Base-by-base conservation (phyloP, 92 coral and sea anemone species). In the Plumapathes pennacea region DNA sequence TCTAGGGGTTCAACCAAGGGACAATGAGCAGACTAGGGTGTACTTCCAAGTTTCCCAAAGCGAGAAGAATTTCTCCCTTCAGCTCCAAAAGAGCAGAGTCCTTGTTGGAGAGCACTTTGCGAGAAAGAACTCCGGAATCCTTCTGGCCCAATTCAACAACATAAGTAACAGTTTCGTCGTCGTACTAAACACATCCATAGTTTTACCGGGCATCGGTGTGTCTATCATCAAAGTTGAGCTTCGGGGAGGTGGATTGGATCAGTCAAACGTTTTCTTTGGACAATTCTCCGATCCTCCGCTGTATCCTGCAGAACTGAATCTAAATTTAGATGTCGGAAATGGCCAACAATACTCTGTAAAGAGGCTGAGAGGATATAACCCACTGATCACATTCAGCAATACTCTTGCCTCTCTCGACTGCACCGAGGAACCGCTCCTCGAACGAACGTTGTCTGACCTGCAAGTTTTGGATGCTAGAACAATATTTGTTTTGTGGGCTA, bases 281-380 rank as follows among this genome's bases (percentile, higher is more conserved):
- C 52, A 45, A 29, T 57, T 33, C 30, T 25, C 74, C 0, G 25
- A 23, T 32, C 75, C 82, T 0, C 82, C 75, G 4, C 38, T 32
- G 27, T 64, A 74, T 43, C 67, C 15, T 18, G 75, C 47, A 19
- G 48, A 11, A 1, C 61, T 64, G 3, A 74, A 74, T 37, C 25
- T 53, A 21, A 55, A 67, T 4, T 25, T 74, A 11, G 74, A 51
- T 38, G 60, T 74, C 18, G 82, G 68, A 9, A 54, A 14, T 46
- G 63, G 64, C 22, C 29, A 57, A 20, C 51, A 44, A 5, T 64
- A 45, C 47, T 32, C 52, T 15, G 13, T 74, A n/a, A 57, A 15
- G 18, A 51, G 82, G 32, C 48, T 59, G 31, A 74, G 57, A 44
- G 82, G 82, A 36, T 74, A 74, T 40, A 74, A 74, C 32, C 82